Evolutionary conservation across 2,113 vertebrate species (phyloP).

Genomic region (Steatornis caripensis): DNA sequence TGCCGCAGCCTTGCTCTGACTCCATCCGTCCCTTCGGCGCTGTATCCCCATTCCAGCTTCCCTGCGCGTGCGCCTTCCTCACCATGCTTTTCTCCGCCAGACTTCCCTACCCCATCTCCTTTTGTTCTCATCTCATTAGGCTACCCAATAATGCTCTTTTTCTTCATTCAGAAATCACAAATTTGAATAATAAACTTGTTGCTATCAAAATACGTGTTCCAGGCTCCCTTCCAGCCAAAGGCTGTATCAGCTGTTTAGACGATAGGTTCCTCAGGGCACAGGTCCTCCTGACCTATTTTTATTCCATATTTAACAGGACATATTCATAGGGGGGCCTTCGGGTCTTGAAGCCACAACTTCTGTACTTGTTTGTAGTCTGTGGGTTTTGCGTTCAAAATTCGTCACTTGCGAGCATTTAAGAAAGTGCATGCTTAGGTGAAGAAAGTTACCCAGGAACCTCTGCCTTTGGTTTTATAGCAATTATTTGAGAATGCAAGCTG

Average conservation of each 20-base stretch:
- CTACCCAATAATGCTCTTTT: background rate
- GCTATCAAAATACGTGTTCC: background rate
- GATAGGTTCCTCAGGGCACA: background rate
- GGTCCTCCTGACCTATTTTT: background rate
- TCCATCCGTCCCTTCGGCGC: background rate
- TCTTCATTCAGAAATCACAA: background rate
- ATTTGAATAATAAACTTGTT: background rate
- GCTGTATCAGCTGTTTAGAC: fast-evolving
- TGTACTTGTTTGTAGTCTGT: background rate
- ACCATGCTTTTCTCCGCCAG: background rate
- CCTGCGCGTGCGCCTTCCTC: background rate
- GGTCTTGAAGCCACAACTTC: background rate
- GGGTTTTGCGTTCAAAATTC: background rate
- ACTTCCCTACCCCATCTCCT: background rate
- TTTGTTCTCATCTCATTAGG: background rate
- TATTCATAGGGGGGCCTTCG: background rate
- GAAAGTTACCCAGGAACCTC: background rate
- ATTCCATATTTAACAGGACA: background rate
- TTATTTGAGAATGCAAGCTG: background rate
- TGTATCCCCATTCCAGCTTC: background rate
- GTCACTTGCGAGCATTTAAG: background rate
- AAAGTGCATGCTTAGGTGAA: background rate
- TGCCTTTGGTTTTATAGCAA: background rate
- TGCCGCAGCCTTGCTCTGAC: background rate
- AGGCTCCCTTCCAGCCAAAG: background rate